Percentiles rank a stretch among this genome's conserved stretches.
These are phyloP conservation scores for Dyspetes luteomarginatus DNA, from an alignment of 2,888 invertebrate species.

Conservation along the genomic window DNA sequence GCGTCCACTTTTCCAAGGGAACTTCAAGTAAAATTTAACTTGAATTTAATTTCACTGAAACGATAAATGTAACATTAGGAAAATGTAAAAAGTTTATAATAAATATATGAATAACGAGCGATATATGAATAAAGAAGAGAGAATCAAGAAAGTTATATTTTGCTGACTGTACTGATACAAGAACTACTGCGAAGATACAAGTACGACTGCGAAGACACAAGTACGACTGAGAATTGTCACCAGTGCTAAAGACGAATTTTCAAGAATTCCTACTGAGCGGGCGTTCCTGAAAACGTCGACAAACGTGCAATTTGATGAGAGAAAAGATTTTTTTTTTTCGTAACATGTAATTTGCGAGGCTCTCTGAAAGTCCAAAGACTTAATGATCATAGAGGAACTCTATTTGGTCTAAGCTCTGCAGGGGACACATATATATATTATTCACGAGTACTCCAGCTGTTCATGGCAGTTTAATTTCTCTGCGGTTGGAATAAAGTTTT, in stretches of 20 bases:
- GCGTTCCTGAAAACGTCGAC: not conserved
- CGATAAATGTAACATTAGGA: too few species aligned
- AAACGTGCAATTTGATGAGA: constrained; percentile 1
- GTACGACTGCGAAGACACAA: not conserved
- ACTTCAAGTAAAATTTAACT: too few species aligned
- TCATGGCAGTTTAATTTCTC: too few species aligned
- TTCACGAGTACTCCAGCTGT: not conserved
- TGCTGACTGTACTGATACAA: not conserved
- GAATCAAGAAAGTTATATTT: not conserved
- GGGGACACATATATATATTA: not conserved
- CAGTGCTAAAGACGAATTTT: not conserved
- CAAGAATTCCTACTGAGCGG: not conserved
- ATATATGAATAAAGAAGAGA: too few species aligned
- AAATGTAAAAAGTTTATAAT: too few species aligned
- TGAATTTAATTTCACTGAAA: too few species aligned
- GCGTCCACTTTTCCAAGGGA: too few species aligned
- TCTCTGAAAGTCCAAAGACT: not conserved
- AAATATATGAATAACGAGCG: too few species aligned
- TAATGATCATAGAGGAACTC: not conserved
- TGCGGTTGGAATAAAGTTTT: not conserved
- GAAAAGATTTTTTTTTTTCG: constrained; percentile 1
- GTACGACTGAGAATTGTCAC: not conserved
- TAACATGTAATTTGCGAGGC: constrained; percentile 43
- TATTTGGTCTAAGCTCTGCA: not conserved
- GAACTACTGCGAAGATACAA: not conserved